Percentiles rank a stretch among this genome's conserved stretches.
Evolutionary conservation across 2,888 invertebrate genomes (phyloP).

Genomic region (Cryptocephalus moraei): DNA sequence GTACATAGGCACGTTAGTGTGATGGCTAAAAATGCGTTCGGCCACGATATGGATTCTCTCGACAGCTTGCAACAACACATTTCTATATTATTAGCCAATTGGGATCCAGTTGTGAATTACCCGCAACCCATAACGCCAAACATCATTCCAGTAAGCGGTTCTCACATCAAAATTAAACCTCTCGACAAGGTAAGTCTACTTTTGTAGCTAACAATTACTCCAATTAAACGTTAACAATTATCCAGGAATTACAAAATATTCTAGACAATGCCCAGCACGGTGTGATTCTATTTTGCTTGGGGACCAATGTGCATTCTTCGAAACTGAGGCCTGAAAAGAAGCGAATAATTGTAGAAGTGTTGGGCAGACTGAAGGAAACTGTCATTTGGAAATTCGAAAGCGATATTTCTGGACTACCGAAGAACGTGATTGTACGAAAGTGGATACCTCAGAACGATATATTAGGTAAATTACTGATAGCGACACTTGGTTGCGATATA

Average conservation of each 20-base stretch:
- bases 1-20: slow-evolving; percentile 7
- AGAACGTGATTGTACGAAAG: slow-evolving; percentile 27
- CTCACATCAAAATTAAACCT: slow-evolving; percentile 15
- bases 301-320: slow-evolving; percentile 25
- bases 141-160: slow-evolving; percentile 27
- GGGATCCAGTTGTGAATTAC: slow-evolving; percentile 21
- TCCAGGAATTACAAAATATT: slow-evolving; percentile 24
- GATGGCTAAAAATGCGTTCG: slow-evolving; percentile 15
- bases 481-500: too few species aligned
- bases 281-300: slow-evolving; percentile 30
- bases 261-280: slow-evolving; percentile 28
- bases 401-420: slow-evolving; percentile 20
- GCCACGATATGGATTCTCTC: slow-evolving; percentile 11
- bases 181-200: too few species aligned
- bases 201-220: too few species aligned
- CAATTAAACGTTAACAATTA: neutral
- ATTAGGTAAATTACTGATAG: slow-evolving; percentile 18
- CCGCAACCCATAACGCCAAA: slow-evolving; percentile 26
- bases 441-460: slow-evolving; percentile 35
- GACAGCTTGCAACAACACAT: slow-evolving; percentile 18
- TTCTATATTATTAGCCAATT: slow-evolving; percentile 22
- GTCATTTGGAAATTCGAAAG: slow-evolving; percentile 35
- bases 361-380: slow-evolving; percentile 27
- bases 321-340: slow-evolving; percentile 18
- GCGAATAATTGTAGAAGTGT: slow-evolving; percentile 23